Evolutionary conservation across 2,113 vertebrate genomes (phyloP), one percentile per base, ranked within the genome.

Genomic region (Salvelinus namaycush): DNA sequence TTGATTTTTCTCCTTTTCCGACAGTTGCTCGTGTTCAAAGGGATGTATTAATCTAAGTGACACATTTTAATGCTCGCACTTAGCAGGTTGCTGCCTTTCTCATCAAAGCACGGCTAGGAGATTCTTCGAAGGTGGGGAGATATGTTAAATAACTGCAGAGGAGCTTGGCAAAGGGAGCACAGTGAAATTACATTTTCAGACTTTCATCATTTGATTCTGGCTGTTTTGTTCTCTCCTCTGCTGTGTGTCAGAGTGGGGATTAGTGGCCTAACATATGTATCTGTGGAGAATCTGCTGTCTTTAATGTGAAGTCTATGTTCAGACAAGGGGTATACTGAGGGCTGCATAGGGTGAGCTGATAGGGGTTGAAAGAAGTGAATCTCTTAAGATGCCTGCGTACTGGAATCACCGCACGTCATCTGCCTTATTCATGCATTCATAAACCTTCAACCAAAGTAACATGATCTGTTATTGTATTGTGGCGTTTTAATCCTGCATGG

Each of bases 1-100:
- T 92, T 83, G 84, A 82, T 84, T 87, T 82, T 81, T 76, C 31
- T 39, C 64, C 34, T 75, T 76, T 74, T 77, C 80, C 75, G 75
- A 86, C 78, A 88, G 85, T 88, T 81, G 83, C 82, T 89, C 84
- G 75, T 78, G 82, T 93, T 94, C 90, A 92, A 91, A 89, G 89
- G 84, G 76, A 88, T 84, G 85, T 90, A 89, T 92, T 93, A 85
- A 91, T 92, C 92, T 89, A 80, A 87, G 89, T 82, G 81, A 88
- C 93, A 88, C 90, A 90, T 93, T 93, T 89, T 86, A 91, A 92
- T 89, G 90, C 83, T 74, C 76, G 82, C 84, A 88, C 81, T 88
- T 89, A 87, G 83, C 83, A 88, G 88, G 91, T 89, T 85, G 81
- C 84, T 79, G 84, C 82, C 84, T 89, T 90, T 85, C 92, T 93